phyloP scores from a whole-genome alignment of 2,888 invertebrate species.

The Mesorhabditis belari region DNA sequence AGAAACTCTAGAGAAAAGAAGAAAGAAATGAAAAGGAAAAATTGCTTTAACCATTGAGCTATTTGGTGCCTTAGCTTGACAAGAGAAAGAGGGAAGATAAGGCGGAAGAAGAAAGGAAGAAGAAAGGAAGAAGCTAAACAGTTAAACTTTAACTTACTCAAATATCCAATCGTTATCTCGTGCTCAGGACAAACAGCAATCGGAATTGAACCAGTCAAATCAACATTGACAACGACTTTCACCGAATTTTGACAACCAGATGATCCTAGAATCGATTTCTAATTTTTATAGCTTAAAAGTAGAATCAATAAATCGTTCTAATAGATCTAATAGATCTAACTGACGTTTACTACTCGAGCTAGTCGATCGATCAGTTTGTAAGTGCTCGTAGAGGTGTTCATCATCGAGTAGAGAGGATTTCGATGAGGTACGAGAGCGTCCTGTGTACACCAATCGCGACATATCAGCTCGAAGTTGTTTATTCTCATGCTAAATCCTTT shows the following conservation, averaged over 20 bases:
- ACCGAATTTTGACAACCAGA: slow-evolving; percentile 29
- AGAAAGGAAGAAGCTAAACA: too few relatives aligned
- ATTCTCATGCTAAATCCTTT: slow-evolving; percentile 80
- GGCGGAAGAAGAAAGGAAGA: too few relatives aligned
- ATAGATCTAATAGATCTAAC: slow-evolving; percentile 4
- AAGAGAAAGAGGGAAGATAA: too few relatives aligned
- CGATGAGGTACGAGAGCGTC: slow-evolving; percentile 37
- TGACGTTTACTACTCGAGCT: slow-evolving; percentile 10
- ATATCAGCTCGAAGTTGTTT: slow-evolving; percentile 91
- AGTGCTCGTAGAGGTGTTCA: slow-evolving; percentile 35
- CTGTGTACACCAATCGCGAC: slow-evolving; percentile 64
- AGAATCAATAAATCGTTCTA: slow-evolving; percentile 46
- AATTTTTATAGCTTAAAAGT: background rate
- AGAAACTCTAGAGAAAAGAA: too few relatives aligned
- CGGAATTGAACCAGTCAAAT: slow-evolving; percentile 32
- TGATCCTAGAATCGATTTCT: slow-evolving; percentile 11
- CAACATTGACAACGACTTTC: slow-evolving; percentile 32
- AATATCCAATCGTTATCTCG: slow-evolving; percentile 45
- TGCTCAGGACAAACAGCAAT: slow-evolving; percentile 28
- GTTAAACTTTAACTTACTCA: slow-evolving; percentile 25
- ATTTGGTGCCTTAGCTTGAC: too few relatives aligned
- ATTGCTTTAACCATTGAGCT: too few relatives aligned
- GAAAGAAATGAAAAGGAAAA: too few relatives aligned
- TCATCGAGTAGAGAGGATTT: slow-evolving; percentile 46
- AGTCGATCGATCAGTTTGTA: slow-evolving; percentile 15